Conservation (phyloP, 1,140 invertebrate species). For the Gerris buenoi region DNA sequence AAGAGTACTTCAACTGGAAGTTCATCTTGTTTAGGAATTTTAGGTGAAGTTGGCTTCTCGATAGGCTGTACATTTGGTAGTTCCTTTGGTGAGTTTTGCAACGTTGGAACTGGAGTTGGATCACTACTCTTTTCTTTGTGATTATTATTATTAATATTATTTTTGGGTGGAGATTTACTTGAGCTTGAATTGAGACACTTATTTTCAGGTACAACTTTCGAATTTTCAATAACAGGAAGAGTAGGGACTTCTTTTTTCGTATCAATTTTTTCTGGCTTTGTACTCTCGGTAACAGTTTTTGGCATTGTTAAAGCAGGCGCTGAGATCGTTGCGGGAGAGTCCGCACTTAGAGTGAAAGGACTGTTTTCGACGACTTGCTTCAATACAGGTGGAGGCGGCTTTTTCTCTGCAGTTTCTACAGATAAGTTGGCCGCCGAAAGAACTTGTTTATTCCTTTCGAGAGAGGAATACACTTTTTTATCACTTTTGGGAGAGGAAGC, state of each 20-base stretch:
- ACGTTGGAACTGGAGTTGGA: not conserved
- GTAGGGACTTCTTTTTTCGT: not conserved
- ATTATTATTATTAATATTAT: too few relatives aligned
- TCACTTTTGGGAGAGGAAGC: not conserved
- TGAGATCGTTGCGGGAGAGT: not conserved
- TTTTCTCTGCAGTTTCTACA: not conserved
- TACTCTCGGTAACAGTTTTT: not conserved
- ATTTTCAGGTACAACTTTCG: not conserved
- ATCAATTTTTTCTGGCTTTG: not conserved
- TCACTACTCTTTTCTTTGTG: not conserved
- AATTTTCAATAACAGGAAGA: too few relatives aligned
- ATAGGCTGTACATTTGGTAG: not conserved
- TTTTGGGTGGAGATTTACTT: not conserved
- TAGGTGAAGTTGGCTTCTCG: not conserved
- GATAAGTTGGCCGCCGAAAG: not conserved
- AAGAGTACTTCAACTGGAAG: conserved; percentile 17
- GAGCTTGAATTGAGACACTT: not conserved
- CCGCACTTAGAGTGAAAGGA: not conserved
- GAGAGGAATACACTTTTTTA: not conserved
- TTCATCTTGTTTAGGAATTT: conserved; percentile 18
- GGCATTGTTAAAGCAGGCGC: not conserved
- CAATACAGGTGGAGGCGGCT: not conserved
- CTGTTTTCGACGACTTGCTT: not conserved
- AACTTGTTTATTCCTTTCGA: not conserved
- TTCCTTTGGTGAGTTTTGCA: not conserved